Evolutionary conservation across 2,797 vertebrate species (phyloP).

Genomic region (Microctenopoma steveboyesi): DNA sequence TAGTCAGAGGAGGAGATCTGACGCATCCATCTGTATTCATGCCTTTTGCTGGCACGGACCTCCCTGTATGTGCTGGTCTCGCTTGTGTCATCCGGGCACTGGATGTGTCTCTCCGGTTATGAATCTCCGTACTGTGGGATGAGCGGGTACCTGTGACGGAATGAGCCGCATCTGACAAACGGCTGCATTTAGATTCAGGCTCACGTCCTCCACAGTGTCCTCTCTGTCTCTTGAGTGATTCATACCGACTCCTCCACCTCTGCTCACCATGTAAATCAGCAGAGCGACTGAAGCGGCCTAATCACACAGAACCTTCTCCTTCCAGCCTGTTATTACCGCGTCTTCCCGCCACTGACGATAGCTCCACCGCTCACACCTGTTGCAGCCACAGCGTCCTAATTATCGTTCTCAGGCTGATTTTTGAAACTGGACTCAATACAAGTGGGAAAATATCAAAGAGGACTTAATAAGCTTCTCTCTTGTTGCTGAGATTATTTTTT

Average conservation of each 20-base stretch:
- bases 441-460: not conserved
- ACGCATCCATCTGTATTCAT: conserved; percentile 1
- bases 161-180: conserved; percentile 60
- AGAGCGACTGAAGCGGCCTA: conserved; percentile 31
- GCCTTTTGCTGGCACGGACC: conserved; percentile 9
- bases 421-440: conserved; percentile 22
- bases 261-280: conserved; percentile 58
- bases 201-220: conserved; percentile 63
- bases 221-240: conserved; percentile 62
- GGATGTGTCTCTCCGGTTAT: conserved; percentile 28
- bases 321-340: conserved; percentile 54
- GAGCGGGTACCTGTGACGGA: conserved; percentile 53
- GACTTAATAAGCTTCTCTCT: conserved; percentile 4
- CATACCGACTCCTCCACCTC: conserved; percentile 65
- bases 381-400: conserved; percentile 46
- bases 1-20: not conserved
- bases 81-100: conserved; percentile 26
- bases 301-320: conserved; percentile 6
- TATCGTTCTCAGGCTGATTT: conserved; percentile 28
- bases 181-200: conserved; percentile 73
- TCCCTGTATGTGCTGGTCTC: not conserved
- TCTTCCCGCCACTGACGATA: conserved; percentile 36
- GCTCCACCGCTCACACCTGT: conserved; percentile 53
- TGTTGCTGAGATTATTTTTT: not conserved
- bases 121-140: conserved; percentile 18